These are phyloP conservation scores for Danio aesculapii DNA, from an alignment of 2,797 vertebrate species.

Conservation along the genomic window DNA sequence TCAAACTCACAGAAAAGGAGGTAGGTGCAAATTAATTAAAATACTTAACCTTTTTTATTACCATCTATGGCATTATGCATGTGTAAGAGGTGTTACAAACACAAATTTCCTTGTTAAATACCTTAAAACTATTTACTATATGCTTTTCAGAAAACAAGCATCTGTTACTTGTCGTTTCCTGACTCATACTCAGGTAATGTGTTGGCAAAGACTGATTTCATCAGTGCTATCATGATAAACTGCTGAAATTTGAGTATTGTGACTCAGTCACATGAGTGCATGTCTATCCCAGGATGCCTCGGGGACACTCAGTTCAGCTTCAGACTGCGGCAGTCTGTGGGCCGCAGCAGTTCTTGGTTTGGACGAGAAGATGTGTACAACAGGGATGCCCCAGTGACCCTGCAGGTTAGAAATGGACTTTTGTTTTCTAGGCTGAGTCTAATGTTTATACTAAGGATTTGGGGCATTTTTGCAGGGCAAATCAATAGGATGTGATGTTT, in stretches of 20 bases:
- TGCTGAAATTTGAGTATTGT: conserved; percentile 22
- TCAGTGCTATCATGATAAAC: not conserved
- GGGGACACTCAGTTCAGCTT: conserved; percentile 97
- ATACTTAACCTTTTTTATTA: not conserved
- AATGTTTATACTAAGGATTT: no score
- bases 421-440: no score
- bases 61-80: not conserved
- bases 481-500: no score
- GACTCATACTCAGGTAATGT: conserved; percentile 93
- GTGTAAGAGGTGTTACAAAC: not conserved
- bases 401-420: conserved; percentile 80
- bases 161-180: conserved; percentile 95
- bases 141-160: conserved; percentile 87
- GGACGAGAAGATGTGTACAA: conserved; percentile 78
- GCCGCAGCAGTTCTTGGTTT: conserved; percentile 67
- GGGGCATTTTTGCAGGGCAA: no score
- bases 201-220: not conserved
- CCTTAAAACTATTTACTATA: not conserved
- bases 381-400: conserved; percentile 76
- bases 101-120: not conserved
- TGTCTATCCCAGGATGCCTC: conserved; percentile 82
- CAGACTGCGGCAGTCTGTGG: conserved; percentile 89
- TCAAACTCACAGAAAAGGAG: conserved; percentile 92
- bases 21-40: conserved; percentile 67
- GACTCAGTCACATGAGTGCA: conserved; percentile 26